These are phyloP conservation scores for Lamproptera curius DNA, from an alignment of 2,888 invertebrate species.

Conservation along the genomic window DNA sequence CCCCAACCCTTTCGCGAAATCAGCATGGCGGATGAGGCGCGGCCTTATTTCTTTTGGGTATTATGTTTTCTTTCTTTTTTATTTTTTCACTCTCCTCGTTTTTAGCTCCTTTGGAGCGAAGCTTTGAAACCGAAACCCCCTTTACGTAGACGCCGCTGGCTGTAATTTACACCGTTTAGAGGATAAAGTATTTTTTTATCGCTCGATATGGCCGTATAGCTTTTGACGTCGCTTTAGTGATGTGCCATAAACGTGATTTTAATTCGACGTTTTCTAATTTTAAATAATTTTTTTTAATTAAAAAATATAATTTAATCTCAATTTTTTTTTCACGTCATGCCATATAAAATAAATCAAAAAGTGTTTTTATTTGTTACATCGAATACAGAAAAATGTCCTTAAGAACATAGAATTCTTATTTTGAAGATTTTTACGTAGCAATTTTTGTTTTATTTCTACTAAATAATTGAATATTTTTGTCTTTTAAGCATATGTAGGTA, in stretches of 20 bases:
- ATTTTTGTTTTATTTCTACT: no score
- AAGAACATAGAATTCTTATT: no score
- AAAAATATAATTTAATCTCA: no score
- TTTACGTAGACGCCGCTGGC: conserved; percentile 50
- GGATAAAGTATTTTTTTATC: conserved; percentile 45
- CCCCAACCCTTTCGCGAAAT: conserved; percentile 68
- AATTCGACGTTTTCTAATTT: no score
- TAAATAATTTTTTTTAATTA: no score
- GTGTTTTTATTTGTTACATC: no score
- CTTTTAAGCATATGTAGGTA: no score
- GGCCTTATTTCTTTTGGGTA: conserved; percentile 52
- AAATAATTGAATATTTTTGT: no score
- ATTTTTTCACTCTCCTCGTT: conserved; percentile 18
- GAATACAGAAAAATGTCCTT: no score
- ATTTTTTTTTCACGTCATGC: no score
- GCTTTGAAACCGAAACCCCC: conserved; percentile 69
- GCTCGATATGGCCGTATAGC: conserved; percentile 31
- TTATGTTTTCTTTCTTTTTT: conserved; percentile 29
- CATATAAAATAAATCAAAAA: no score
- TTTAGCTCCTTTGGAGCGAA: conserved; percentile 47
- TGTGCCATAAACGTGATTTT: not conserved
- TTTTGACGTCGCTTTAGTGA: conserved; percentile 6
- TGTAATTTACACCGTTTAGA: conserved; percentile 64
- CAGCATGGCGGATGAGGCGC: conserved; percentile 66
- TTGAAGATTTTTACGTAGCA: no score